phyloP scores from a whole-genome alignment of 2,113 vertebrate genomes.

The Mastomys coucha region DNA sequence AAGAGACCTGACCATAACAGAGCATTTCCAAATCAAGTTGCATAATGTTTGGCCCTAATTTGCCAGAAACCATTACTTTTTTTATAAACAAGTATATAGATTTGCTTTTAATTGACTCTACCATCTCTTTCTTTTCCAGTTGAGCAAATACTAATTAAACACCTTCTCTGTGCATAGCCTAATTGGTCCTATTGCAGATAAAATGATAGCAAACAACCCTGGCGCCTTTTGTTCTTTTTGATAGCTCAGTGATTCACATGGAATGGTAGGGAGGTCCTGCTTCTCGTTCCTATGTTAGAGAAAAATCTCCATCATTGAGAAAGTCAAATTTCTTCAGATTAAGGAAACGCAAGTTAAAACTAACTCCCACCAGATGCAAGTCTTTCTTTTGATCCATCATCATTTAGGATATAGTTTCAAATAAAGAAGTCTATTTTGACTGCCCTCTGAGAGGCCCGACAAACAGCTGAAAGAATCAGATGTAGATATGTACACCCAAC shows the following conservation, averaged over 20 bases:
- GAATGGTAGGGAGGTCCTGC: background rate
- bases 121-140: constrained; percentile 46
- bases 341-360: background rate
- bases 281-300: background rate
- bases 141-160: constrained; percentile 57
- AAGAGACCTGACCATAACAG: background rate
- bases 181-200: constrained; percentile 44
- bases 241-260: background rate
- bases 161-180: background rate
- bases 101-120: constrained; percentile 54
- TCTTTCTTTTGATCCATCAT: background rate
- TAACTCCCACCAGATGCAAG: background rate
- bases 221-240: constrained; percentile 9
- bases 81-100: constrained; percentile 26
- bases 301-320: background rate
- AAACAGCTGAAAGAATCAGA: too few species aligned
- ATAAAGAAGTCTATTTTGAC: background rate
- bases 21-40: background rate
- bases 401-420: background rate
- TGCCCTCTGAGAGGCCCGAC: too few species aligned
- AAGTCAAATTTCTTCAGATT: background rate
- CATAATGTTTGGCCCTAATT: background rate
- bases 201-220: constrained; percentile 39
- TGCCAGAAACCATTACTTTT: constrained; percentile 30
- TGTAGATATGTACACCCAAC: too few species aligned